A percentile compares a stretch with the other conserved stretches of the same genome.
phyloP scores from a whole-genome alignment of 2,888 invertebrate genomes.

The Branchipolynoe longqiensis region DNA sequence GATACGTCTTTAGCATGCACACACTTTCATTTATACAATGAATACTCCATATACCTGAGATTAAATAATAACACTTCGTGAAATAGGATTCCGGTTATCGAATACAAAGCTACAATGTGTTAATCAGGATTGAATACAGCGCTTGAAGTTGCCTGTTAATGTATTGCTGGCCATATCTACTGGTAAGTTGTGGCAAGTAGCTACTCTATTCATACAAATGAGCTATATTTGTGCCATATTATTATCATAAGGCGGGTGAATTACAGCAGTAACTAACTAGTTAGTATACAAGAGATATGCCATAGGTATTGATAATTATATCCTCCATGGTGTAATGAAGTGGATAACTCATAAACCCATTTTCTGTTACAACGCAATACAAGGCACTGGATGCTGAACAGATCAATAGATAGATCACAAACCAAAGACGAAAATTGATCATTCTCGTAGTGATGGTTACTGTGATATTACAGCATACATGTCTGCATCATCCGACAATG shows the following conservation, averaged over 20 bases:
- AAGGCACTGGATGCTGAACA: slow-evolving; percentile 58
- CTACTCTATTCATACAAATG: slow-evolving; percentile 49
- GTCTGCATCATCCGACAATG: slow-evolving; percentile 15
- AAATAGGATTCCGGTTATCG: slow-evolving; percentile 38
- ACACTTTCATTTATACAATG: slow-evolving; percentile 53
- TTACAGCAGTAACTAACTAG: slow-evolving; percentile 57
- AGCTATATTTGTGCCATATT: slow-evolving; percentile 38
- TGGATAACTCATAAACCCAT: slow-evolving; percentile 54
- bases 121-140: slow-evolving; percentile 37
- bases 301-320: slow-evolving; percentile 40
- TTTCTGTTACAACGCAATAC: slow-evolving; percentile 34
- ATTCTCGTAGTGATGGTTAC: slow-evolving; percentile 15
- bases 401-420: slow-evolving; percentile 34
- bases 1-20: slow-evolving; percentile 57
- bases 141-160: slow-evolving; percentile 27
- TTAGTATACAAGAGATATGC: slow-evolving; percentile 57
- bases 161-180: slow-evolving; percentile 54
- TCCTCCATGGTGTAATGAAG: slow-evolving; percentile 27
- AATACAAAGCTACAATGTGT: slow-evolving; percentile 50
- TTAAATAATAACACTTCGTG: slow-evolving; percentile 56
- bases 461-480: not conserved
- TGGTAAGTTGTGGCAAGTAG: slow-evolving; percentile 54
- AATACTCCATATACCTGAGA: slow-evolving; percentile 55
- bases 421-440: slow-evolving; percentile 30
- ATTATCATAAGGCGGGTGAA: slow-evolving; percentile 51